Evolutionary conservation across 2,113 vertebrate genomes (phyloP), one percentile per base, ranked within the genome.

Genomic region (Cryptomyrus ogoouensis): DNA sequence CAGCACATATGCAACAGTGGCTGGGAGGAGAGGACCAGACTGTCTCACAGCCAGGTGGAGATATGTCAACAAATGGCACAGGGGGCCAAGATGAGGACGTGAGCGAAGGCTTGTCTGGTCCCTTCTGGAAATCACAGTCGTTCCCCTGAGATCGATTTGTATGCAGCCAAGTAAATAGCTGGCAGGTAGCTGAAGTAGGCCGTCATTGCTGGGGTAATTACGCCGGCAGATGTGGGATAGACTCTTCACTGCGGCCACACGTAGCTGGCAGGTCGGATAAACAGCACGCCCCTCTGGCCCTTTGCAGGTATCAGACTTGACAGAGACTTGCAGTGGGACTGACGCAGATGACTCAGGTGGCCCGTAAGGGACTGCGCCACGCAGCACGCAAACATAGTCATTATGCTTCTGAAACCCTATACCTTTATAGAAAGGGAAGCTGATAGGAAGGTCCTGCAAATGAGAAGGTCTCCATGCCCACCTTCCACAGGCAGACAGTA

Each of bases 261-360:
- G 4, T 19, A 92, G 88, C 91, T 90, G 91, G 31, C 93, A 91
- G 80, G 77, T 58, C 44, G 47, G 84, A 90, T 92, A 92, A 94
- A 94, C 93, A 13, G 92, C 91, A 88, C 88, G 89, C 2, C 12
- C 83, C 47, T 27, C 83, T 92, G 92, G 83, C 89, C 50, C 27
- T 52, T 19, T 56, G 58, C 88, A 49, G 31, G 35, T 89, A 87
- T 88, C 46, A 88, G 87, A 87, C 90, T 90, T 15, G 42, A 90
- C 53, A 91, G 89, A 91, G 93, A 92, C 91, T 93, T 92, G 89
- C 88, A 91, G 74, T 77, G 74, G 74, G 17, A 17, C 27, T 31
- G 8, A 35, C 9, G n/a, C 12, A 74, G 66, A 74, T 35, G n/a
- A 74, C 15, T 39, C 31, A 42, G 15, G 74, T 1, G 15, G n/a